Base-by-base conservation (phyloP, 2,113 vertebrate species). In the Psophia crepitans region DNA sequence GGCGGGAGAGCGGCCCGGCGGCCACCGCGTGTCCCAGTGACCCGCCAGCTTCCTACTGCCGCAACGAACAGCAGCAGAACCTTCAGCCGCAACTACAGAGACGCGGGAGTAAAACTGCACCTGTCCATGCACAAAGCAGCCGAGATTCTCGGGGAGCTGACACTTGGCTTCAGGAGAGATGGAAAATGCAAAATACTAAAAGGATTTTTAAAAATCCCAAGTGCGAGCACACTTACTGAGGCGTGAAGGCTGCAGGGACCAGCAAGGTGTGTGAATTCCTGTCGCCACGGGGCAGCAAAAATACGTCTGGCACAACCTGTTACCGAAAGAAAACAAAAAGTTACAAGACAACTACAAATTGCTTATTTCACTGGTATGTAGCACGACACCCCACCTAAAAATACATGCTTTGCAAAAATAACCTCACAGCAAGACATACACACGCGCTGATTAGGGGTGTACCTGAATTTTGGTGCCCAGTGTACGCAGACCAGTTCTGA, bases 181-280 rank as follows among this genome's bases (percentile, higher is more conserved):
- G 70, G 28, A 30, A 84, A 79, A 41, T 0, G 2, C 56, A 8
- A 35, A 81, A 22, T 6, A 7, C 60, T 6, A 2, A 15, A 1
- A 0, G 24, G 56, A 8, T 26, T 79, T 51, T 32, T 5, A 48
- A 12, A 14, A 15, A 5, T 18, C 18, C 54, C 60, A 1, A 17
- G 12, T 0, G 49, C 26, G 2, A 26, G 57, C 27, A 30, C 14
- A 2, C 43, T 43, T 48, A 48, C 51, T 17, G 2, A 10, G 64
- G 41, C 1, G 3, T 0, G 8, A 61, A 19, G 79, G 79, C 33
- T 33, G 66, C 87, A 7, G 33, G 28, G 26, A 84, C 54, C 88
- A 35, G 74, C 51, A 2, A 14, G 0, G 14, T 1, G 1, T 2
- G 5, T 1, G 14, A 27, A 37, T 23, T 13, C 24, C 0, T 3